A percentile compares a stretch with the other conserved stretches of the same genome.
Conservation (phyloP, 2,797 vertebrate species). For the Hipposideros larvatus region DNA sequence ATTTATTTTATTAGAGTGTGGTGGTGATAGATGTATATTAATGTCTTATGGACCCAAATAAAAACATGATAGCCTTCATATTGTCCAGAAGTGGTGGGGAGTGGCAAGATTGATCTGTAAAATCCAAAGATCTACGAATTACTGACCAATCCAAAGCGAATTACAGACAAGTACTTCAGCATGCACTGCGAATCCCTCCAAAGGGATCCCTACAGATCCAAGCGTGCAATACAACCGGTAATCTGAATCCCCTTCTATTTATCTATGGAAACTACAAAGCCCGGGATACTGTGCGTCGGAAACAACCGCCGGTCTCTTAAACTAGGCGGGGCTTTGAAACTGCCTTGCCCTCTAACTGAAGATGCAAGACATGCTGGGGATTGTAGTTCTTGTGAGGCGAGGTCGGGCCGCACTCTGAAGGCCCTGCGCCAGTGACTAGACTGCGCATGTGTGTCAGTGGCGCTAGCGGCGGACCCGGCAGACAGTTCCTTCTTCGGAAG, state of each 20-base stretch:
- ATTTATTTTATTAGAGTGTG: constrained; percentile 33
- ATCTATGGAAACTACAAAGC: constrained; percentile 55
- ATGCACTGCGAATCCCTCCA: not conserved
- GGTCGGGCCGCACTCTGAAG: constrained; percentile 47
- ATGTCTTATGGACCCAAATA: constrained; percentile 12
- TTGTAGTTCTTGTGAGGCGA: constrained; percentile 68
- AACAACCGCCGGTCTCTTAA: not conserved
- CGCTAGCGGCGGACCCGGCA: constrained; percentile 69
- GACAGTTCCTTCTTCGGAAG: constrained; percentile 80
- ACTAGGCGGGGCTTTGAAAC: not conserved
- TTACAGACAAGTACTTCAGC: constrained; percentile 66
- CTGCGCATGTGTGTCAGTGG: constrained; percentile 81
- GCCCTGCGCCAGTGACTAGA: not conserved
- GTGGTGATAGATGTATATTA: constrained; percentile 2
- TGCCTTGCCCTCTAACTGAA: fast-evolving
- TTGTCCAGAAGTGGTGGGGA: not conserved
- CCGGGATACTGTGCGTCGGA: not conserved
- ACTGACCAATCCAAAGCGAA: constrained; percentile 48
- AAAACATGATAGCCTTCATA: constrained; percentile 14
- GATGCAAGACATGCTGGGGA: constrained; percentile 63
- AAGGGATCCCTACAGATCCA: constrained; percentile 72
- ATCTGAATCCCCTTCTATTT: not conserved
- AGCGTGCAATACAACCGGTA: constrained; percentile 29
- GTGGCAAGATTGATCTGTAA: constrained; percentile 13
- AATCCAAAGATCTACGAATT: constrained; percentile 46